phyloP scores from a whole-genome alignment of 2,113 vertebrate species.

The Willisornis vidua region DNA sequence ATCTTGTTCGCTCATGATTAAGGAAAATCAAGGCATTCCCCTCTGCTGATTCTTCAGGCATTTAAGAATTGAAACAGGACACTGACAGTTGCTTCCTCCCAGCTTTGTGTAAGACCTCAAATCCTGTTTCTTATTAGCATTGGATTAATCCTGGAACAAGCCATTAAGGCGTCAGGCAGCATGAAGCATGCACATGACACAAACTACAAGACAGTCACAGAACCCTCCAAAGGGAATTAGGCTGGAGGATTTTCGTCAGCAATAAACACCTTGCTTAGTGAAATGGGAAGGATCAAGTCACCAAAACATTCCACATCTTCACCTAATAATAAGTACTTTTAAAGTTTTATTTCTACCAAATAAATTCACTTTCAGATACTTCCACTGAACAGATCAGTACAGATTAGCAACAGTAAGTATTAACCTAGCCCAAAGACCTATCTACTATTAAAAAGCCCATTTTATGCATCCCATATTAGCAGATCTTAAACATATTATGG shows the following conservation, averaged over 20 bases:
- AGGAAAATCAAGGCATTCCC: not conserved
- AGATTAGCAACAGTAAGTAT: not conserved
- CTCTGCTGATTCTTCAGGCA: not conserved
- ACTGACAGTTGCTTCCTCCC: constrained; percentile 27
- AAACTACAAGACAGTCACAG: constrained; percentile 12
- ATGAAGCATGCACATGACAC: constrained; percentile 36
- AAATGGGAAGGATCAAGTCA: not conserved
- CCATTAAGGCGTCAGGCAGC: constrained; percentile 41
- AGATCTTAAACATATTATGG: not conserved
- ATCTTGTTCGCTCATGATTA: constrained; percentile 57
- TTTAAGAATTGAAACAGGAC: not conserved
- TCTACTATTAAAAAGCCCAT: not conserved
- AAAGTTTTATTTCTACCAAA: not conserved
- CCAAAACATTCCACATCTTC: not conserved
- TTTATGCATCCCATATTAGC: not conserved
- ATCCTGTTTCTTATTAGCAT: constrained; percentile 58
- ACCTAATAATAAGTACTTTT: not conserved
- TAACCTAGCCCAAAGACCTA: not conserved
- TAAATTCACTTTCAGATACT: not conserved
- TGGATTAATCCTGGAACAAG: constrained; percentile 66
- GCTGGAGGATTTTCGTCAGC: constrained; percentile 22
- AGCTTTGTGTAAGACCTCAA: constrained; percentile 58
- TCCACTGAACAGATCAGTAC: not conserved
- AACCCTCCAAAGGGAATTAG: constrained; percentile 33
- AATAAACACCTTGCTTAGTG: constrained; percentile 11